Percentiles rank a stretch among this genome's conserved stretches.
These are phyloP conservation scores for Drosophila nigromelanica DNA, from an alignment of 1,140 invertebrate species.

Conservation along the genomic window DNA sequence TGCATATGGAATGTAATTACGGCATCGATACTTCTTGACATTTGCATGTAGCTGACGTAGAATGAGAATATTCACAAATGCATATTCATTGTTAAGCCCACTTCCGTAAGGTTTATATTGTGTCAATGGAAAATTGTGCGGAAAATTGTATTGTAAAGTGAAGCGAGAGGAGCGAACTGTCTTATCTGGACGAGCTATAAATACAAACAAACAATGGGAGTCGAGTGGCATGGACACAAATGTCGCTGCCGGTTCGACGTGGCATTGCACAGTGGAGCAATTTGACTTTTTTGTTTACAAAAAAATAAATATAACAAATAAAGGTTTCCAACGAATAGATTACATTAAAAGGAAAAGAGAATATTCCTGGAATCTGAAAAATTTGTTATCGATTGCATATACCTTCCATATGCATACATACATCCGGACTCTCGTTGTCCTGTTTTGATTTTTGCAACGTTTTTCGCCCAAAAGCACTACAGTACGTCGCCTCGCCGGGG, in stretches of 20 bases:
- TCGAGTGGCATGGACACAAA: slow-evolving; percentile 26
- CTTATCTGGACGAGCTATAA: slow-evolving; percentile 39
- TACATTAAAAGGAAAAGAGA: too few species aligned
- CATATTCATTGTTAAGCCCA: slow-evolving; percentile 16
- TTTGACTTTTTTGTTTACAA: too few species aligned
- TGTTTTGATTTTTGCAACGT: too few species aligned
- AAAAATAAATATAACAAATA: too few species aligned
- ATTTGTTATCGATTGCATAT: too few species aligned
- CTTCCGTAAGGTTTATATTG: slow-evolving; percentile 29
- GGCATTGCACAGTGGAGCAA: too few species aligned
- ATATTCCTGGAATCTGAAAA: too few species aligned
- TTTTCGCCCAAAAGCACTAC: too few species aligned
- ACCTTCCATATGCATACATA: too few species aligned
- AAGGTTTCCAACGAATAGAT: too few species aligned
- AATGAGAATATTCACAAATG: slow-evolving; percentile 23
- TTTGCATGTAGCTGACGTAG: neutral
- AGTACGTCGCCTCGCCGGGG: neutral
- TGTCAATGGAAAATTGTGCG: slow-evolving; percentile 64
- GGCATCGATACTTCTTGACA: neutral
- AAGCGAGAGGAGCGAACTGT: slow-evolving; percentile 11
- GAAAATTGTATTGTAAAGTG: slow-evolving; percentile 39
- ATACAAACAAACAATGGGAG: slow-evolving; percentile 45
- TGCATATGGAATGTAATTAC: neutral
- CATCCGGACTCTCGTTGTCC: too few species aligned
- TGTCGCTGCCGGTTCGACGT: slow-evolving; percentile 14